phyloP scores from a whole-genome alignment of 2,113 vertebrate species.

The Myodes glareolus region DNA sequence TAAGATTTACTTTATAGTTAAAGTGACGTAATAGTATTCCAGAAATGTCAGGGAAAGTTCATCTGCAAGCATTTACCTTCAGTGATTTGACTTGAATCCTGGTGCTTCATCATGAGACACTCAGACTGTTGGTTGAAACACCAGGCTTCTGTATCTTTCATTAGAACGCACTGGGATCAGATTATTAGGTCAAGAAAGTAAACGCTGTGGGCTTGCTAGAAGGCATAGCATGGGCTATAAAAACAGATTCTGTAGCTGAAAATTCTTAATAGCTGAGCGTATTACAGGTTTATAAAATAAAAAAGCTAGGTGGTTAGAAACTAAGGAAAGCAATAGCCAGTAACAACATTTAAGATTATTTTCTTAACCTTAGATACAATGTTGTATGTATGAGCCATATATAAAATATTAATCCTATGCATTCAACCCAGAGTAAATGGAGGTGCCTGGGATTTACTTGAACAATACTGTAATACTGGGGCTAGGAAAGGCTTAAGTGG shows the following conservation, averaged over 20 bases:
- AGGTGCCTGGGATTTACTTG: not conserved
- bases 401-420: not conserved
- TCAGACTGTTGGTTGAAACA: not conserved
- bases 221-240: not conserved
- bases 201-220: not conserved
- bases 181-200: slow-evolving; percentile 5
- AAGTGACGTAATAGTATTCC: not conserved
- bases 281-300: not conserved
- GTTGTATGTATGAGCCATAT: not conserved
- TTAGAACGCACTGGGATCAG: not conserved
- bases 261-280: not conserved
- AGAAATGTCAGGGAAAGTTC: slow-evolving; percentile 62
- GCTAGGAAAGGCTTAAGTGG: not conserved
- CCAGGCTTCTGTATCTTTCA: not conserved
- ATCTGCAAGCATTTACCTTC: not conserved
- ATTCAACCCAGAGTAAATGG: not conserved
- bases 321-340: not conserved
- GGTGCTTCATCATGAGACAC: slow-evolving; percentile 2
- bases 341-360: not conserved
- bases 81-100: not conserved
- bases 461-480: not conserved
- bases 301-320: not conserved
- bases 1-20: slow-evolving; percentile 15
- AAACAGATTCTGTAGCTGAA: slow-evolving; percentile 20
- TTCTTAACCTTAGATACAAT: not conserved